Evolutionary conservation across 2,888 invertebrate species (phyloP), one percentile per base, ranked within the genome.

Genomic region (Hypolimnas misippus): DNA sequence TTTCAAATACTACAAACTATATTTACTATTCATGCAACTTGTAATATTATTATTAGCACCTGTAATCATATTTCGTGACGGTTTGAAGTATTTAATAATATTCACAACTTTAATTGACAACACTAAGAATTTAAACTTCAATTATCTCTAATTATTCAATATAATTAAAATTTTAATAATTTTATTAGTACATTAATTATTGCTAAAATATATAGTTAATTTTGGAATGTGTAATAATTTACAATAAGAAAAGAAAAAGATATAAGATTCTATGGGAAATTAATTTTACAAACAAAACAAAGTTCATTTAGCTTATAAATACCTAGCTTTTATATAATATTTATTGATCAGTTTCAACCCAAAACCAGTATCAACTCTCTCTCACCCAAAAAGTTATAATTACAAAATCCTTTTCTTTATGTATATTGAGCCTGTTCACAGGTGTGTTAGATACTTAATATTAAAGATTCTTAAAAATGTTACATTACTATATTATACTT

Each of bases 31-130:
- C 33, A 44, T 59, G 66, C 51, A 50, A 66, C n/a, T 49, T 49
- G 49, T 49, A 29, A 49, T 14, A 62, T 71, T 64, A 68, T 67
- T 65, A 71, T 73, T 65, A 84, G 84, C 84, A 84, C 83, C 83
- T 75, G 78, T 70, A 42, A 56, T 40, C 61, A 52, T 56, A 76
- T 74, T 56, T 56, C 51, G 60, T 55, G 65, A 70, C 66, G 64
- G 59, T 65, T 66, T 31, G 35, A 63, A 60, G 51, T 62, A 65
- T 59, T 65, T 62, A 51, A 59, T 49, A 60, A 63, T 63, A 66
- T 66, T 70, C 70, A 74, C 72, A 74, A 73, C 69, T 67, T 68
- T 74, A 77, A 76, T 78, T 77, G 75, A 78, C 78, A 66, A 69
- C 63, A 59, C 64, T 58, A 62, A 19, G 60, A 58, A 56, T 62